Base-by-base conservation (phyloP, 2,113 vertebrate species). In the Geothlypis trichas region DNA sequence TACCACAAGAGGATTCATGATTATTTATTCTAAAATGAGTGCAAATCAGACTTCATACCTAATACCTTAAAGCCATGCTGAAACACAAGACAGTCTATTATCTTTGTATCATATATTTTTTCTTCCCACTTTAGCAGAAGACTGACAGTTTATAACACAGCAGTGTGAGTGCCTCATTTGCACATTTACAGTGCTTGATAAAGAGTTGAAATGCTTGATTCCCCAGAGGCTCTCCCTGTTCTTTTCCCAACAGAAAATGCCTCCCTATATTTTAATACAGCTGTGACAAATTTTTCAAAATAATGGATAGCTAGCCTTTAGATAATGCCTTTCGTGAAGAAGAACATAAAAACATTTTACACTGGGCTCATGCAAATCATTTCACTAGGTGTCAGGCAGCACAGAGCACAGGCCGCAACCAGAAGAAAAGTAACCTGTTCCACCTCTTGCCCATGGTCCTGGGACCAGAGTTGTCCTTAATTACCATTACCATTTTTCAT, bases 1-100 rank as follows among this genome's bases (percentile, higher is more conserved):
- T 63, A 77, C 19, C 73, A 77, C 33, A 84, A 39, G 27, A 86
- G 15, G 18, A 77, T 80, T 90, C 51, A 61, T 28, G 17, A 51
- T 49, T 90, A 33, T 84, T 84, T 91, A 37, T 73, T 89, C 62
- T 82, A 63, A 72, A 95, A 85, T 28, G 27, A 79, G 74, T 42
- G 21, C 37, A 85, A 77, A 62, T 66, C 69, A 9, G 37, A 76
- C 84, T 69, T 85, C 46, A 39, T 57, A 84, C 5, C 14, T 23
- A 79, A 84, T 35, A 82, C n/a, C 37, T 62, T 39, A 79, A 91
- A 89, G 31, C 44, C 41, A 62, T 30, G 27, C 30, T 85, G 49
- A 79, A 82, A 88, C 26, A 83, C 37, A 83, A 59, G 22, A 14
- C 65, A 73, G 31, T 55, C 41, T 76, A 54, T 73, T 73, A 66